These are phyloP conservation scores for Orcinus orca DNA, from an alignment of 2,113 vertebrate genomes.

Conservation along the genomic window DNA sequence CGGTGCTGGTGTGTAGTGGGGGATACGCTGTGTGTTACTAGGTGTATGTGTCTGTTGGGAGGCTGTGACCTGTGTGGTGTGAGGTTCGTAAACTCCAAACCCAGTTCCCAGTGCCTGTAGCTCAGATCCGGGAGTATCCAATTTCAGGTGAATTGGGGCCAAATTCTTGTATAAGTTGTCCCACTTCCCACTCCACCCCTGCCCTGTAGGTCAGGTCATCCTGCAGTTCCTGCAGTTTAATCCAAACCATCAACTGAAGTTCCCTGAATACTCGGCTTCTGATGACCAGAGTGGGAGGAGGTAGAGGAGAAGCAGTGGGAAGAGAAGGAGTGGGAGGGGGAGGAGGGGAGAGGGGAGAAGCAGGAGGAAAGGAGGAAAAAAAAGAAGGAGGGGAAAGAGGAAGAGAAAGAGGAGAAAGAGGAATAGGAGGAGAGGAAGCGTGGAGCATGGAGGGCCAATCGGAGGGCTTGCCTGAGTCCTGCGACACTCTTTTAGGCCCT, in stretches of 20 bases:
- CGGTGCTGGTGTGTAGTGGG: neutral
- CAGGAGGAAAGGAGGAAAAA: neutral
- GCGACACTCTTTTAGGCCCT: neutral
- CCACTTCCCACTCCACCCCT: neutral
- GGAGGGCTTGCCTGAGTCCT: neutral
- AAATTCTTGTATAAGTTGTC: conserved; percentile 48
- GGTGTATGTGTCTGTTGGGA: neutral
- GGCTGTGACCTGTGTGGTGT: neutral
- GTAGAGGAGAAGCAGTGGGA: neutral
- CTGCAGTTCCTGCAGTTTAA: conserved; percentile 36
- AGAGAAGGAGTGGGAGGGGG: neutral
- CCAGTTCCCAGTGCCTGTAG: neutral
- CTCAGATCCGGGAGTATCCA: conserved; percentile 20
- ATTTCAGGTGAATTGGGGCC: conserved; percentile 53
- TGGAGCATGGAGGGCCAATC: neutral
- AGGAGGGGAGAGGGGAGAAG: neutral
- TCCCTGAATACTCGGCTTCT: conserved; percentile 7
- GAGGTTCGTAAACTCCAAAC: neutral
- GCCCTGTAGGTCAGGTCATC: neutral
- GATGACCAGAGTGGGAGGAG: neutral
- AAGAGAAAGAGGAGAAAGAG: neutral
- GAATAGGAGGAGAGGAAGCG: neutral
- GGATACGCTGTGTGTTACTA: neutral
- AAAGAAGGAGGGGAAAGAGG: neutral
- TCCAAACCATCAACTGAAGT: neutral